phyloP scores from a whole-genome alignment of 2,113 vertebrate genomes.

The Amphilophus citrinellus region DNA sequence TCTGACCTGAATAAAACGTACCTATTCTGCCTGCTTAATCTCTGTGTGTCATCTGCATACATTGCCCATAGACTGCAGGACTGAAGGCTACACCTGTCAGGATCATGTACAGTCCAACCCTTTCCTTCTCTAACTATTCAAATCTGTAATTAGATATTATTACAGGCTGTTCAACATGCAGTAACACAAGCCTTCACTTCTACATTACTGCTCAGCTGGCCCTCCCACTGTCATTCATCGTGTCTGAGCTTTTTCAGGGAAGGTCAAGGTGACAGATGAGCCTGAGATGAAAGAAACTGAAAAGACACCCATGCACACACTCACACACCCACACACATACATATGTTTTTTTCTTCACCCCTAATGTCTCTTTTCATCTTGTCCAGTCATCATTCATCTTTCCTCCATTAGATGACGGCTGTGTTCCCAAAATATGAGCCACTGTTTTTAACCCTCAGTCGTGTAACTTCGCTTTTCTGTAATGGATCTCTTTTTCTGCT shows the following conservation, averaged over 20 bases:
- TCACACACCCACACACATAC: not conserved
- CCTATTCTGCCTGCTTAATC: conserved; percentile 39
- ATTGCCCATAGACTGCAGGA: conserved; percentile 24
- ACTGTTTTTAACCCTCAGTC: conserved; percentile 43
- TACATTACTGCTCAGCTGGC: conserved; percentile 37
- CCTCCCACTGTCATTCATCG: conserved; percentile 20
- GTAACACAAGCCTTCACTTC: conserved; percentile 63
- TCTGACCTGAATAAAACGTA: conserved; percentile 56
- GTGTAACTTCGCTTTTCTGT: conserved; percentile 44
- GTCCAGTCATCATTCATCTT: conserved; percentile 9
- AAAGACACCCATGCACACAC: not conserved
- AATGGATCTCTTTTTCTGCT: conserved; percentile 56
- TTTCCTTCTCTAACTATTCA: conserved; percentile 27
- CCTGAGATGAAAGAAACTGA: not conserved
- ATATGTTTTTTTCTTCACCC: not conserved
- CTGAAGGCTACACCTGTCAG: not conserved
- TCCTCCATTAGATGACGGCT: conserved; percentile 4
- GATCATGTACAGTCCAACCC: not conserved
- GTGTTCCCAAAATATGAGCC: conserved; percentile 31
- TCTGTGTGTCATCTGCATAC: conserved; percentile 41
- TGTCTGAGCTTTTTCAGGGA: not conserved
- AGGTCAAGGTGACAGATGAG: conserved; percentile 31
- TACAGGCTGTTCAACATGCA: conserved; percentile 34
- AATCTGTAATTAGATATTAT: conserved; percentile 75
- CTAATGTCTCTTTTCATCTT: conserved; percentile 1